Evolutionary conservation across 2,888 invertebrate species (phyloP), one percentile per base, ranked within the genome.

Genomic region (Cistogaster globosa): DNA sequence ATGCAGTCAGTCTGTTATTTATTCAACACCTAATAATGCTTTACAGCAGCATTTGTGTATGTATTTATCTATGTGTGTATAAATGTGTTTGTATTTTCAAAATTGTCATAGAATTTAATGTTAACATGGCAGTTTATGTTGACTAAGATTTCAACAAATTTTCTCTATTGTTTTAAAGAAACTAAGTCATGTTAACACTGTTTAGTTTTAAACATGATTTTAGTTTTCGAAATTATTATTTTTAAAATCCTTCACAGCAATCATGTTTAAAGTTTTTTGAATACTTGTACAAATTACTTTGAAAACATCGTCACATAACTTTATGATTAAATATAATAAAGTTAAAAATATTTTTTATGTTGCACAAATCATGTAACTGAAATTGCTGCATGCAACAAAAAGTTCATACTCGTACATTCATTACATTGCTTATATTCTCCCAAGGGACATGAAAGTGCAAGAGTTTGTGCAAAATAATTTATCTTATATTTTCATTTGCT

Each of bases 161-260:
- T 38, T 75, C 32, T 63, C 20, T 71, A 38, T 74, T 82, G 72
- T 82, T 55, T 32, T 11, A 7, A 2, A 68, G n/a, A 78, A 74
- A 78, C 68, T 81, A 81, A 75, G 82, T 67, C 82, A 82, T 85
- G 82, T 85, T 85, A 75, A 85, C 82, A 82, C 12, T 38, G 12
- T 55, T 75, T 75, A 53, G 51, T 69, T 67, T 69, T 63, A 57
- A 62, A 42, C 53, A 77, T 48, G n/a, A 48, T 67, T 62, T 57
- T 51, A 12, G 53, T 53, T 69, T 42, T 36, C n/a, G 3, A 3
- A 20, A 48, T 57, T 71, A 48, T 51, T 51, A 18, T 63, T 18
- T 68, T 55, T 9, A 6, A 1, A 38, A 65, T 57, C 11, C 18
- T 51, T 67, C 53, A 26, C 4, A 4, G 1, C 26, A 26, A 26